Evolutionary conservation across 2,113 vertebrate species (phyloP), one percentile per base, ranked within the genome.

Genomic region (Andinoacara biseriatus): DNA sequence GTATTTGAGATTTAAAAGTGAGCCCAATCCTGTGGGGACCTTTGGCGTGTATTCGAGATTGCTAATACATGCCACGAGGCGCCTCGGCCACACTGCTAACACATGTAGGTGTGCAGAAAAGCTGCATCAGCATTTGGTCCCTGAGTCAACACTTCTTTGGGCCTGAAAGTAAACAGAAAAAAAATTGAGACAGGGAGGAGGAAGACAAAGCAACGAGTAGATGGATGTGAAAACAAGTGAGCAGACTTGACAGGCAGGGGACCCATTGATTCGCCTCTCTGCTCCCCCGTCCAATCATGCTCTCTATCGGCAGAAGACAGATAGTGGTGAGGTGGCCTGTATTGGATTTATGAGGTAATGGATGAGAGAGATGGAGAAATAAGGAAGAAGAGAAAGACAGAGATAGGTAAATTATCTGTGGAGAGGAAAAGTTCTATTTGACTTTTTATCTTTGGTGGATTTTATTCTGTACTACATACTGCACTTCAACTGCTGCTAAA

Each of bases 341-440:
- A 92, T 94, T 94, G 93, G 89, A 94, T 94, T 93, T 91, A 93
- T 93, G 91, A 92, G 91, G 91, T 94, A 94, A 94, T 94, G 92
- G 83, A 82, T 43, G 86, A 92, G 91, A 94, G 90, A 91, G 91
- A 94, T 94, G 90, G 87, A 90, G 87, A 90, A 94, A 94, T 92
- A 90, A 94, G 87, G 82, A 92, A 94, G 84, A 91, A 81, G 72
- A 76, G 76, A 81, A 82, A 89, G 87, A 72, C 31, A 20, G 58
- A 26, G 61, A 79, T 80, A 83, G 65, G 79, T 33, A 63, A 65
- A 65, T 65, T 40, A 89, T 90, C 80, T 81, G 72, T 74, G 8
- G 60, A 80, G 85, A 78, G 46, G 57, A 43, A 52, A 24, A 52
- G 46, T 59, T 77, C 11, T 15, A 24, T 18, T 38, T 13, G 18